These are phyloP conservation scores for Anomalospiza imberbis DNA, from an alignment of 2,797 vertebrate species.

Conservation along the genomic window DNA sequence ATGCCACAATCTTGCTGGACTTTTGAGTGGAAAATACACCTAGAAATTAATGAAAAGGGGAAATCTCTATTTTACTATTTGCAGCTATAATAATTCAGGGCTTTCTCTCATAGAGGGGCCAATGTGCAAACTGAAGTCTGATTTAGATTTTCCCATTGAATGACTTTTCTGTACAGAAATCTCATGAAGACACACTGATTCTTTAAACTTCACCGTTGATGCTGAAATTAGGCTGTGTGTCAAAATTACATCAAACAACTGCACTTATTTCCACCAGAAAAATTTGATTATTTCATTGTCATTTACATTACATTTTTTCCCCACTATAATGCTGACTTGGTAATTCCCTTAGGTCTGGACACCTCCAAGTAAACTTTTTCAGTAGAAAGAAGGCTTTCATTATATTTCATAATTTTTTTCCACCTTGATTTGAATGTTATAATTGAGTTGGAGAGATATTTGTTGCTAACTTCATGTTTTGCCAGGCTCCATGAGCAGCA, in stretches of 20 bases:
- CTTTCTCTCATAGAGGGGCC: neutral
- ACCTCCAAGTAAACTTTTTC: conserved; percentile 49
- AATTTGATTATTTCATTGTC: conserved; percentile 71
- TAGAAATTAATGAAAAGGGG: conserved; percentile 14
- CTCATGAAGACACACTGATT: conserved; percentile 23
- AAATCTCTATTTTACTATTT: conserved; percentile 36
- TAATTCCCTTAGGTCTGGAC: conserved; percentile 65
- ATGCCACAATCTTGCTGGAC: neutral
- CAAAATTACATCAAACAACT: conserved; percentile 73
- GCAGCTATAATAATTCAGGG: neutral
- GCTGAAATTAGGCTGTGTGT: conserved; percentile 64
- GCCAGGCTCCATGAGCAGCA: conserved; percentile 3
- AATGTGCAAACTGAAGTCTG: neutral
- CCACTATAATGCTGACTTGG: conserved; percentile 64
- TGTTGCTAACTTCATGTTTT: conserved; percentile 46
- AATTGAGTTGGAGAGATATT: conserved; percentile 71
- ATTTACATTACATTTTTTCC: conserved; percentile 58
- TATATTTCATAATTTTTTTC: conserved; percentile 46
- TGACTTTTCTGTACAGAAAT: conserved; percentile 23
- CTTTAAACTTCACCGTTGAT: conserved; percentile 52
- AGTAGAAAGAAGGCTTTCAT: conserved; percentile 60
- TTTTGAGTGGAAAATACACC: conserved; percentile 17
- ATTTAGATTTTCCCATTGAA: conserved; percentile 37
- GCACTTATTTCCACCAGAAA: conserved; percentile 69
- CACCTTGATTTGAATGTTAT: conserved; percentile 73